Evolutionary conservation across 1,140 invertebrate species (phyloP).

Genomic region (Rhyzopertha dominica): DNA sequence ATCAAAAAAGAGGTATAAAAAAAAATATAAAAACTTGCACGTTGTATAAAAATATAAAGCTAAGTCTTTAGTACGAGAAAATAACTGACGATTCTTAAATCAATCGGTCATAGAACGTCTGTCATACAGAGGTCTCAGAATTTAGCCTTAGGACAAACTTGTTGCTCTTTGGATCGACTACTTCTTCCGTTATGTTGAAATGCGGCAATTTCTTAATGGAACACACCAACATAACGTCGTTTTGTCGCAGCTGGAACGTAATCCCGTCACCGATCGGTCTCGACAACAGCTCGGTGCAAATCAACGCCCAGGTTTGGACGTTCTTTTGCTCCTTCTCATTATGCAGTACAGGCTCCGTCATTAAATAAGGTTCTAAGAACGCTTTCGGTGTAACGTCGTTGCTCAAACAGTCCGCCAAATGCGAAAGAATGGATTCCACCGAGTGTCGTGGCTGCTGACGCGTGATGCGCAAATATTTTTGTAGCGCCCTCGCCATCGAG

Average conservation of each 20-base stretch:
- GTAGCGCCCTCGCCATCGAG: conserved; percentile 88
- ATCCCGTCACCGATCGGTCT: conserved; percentile 74
- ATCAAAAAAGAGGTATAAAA: no score
- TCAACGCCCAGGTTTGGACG: conserved; percentile 86
- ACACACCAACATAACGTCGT: conserved; percentile 88
- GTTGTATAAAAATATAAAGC: no score
- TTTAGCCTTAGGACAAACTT: conserved; percentile 92
- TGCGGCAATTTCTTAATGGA: conserved; percentile 80
- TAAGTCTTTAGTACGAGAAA: no score
- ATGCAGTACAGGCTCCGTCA: conserved; percentile 70
- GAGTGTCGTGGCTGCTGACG: conserved; percentile 92
- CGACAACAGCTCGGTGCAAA: conserved; percentile 85
- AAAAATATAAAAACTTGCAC: no score
- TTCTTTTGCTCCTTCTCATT: conserved; percentile 71
- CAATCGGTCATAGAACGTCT: conserved; percentile 43
- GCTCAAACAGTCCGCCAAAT: conserved; percentile 84
- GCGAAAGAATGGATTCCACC: conserved; percentile 81
- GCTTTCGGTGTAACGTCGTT: conserved; percentile 90
- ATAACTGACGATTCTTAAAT: conserved; percentile 29
- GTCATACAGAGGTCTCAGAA: conserved; percentile 94
- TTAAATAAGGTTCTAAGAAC: conserved; percentile 86
- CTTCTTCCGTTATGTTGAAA: conserved; percentile 90
- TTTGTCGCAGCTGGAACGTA: conserved; percentile 88
- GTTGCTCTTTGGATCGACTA: conserved; percentile 92
- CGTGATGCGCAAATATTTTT: conserved; percentile 94